Evolutionary conservation across 2,888 invertebrate genomes (phyloP).

Genomic region (Altica lythri): DNA sequence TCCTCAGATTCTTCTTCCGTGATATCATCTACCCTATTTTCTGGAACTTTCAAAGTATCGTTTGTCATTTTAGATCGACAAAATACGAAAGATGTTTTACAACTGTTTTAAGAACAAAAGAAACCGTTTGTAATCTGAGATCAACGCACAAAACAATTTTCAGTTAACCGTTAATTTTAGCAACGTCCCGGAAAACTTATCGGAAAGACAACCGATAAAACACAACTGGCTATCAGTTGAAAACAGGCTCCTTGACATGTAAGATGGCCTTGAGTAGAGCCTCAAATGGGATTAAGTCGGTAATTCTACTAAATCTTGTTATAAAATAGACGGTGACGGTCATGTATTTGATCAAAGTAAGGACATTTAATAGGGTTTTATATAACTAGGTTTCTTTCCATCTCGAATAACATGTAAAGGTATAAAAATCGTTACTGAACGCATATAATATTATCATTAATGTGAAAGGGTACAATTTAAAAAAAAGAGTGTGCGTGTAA

Average conservation of each 20-base stretch:
- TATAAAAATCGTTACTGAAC: too few relatives aligned
- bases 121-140: too few relatives aligned
- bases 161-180: too few relatives aligned
- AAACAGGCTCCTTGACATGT: conserved; percentile 12
- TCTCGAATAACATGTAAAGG: too few relatives aligned
- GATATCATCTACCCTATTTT: conserved; percentile 6
- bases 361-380: background rate
- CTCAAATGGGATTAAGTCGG: conserved; percentile 26
- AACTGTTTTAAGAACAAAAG: too few relatives aligned
- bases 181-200: background rate
- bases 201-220: conserved; percentile 10
- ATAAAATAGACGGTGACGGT: conserved; percentile 25
- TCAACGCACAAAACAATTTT: too few relatives aligned
- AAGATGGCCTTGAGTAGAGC: conserved; percentile 26
- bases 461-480: too few relatives aligned
- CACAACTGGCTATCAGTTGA: conserved; percentile 20
- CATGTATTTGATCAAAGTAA: conserved; percentile 22
- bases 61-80: conserved; percentile 4
- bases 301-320: conserved; percentile 32
- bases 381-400: too few relatives aligned
- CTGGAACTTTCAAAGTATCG: conserved; percentile 14
- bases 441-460: too few relatives aligned
- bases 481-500: too few relatives aligned
- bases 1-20: conserved; percentile 19
- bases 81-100: too few relatives aligned